A percentile compares a stretch with the other conserved stretches of the same genome.
phyloP scores from a whole-genome alignment of 2,888 invertebrate species.

The Lymantria monacha region DNA sequence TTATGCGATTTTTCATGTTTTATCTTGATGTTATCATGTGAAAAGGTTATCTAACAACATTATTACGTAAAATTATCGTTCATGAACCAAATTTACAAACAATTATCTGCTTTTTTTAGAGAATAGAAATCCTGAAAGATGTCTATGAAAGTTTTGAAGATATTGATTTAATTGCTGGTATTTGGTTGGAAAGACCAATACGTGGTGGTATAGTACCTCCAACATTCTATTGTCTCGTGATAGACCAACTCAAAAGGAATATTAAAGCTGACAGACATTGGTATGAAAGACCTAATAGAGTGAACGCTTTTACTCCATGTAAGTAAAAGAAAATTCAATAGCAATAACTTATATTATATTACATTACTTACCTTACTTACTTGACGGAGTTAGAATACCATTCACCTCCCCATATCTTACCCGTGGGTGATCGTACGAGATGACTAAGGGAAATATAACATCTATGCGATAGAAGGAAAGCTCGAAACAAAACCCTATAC shows the following conservation, averaged over 20 bases:
- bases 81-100: too few species aligned
- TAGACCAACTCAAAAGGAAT: slow-evolving; percentile 91
- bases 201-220: slow-evolving; percentile 93
- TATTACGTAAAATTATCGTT: too few species aligned
- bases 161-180: slow-evolving; percentile 93
- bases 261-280: slow-evolving; percentile 93
- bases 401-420: too few species aligned
- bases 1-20: too few species aligned
- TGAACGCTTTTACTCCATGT: slow-evolving; percentile 10
- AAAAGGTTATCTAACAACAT: too few species aligned
- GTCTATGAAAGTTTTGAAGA: slow-evolving; percentile 85
- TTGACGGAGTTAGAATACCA: too few species aligned
- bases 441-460: too few species aligned
- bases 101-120: slow-evolving; percentile 41
- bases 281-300: slow-evolving; percentile 69
- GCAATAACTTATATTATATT: background rate
- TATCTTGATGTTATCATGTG: too few species aligned
- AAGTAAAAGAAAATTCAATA: background rate
- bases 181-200: slow-evolving; percentile 90
- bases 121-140: slow-evolving; percentile 46
- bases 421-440: too few species aligned
- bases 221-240: slow-evolving; percentile 93
- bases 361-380: background rate
- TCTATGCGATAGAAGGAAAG: too few species aligned
- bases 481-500: too few species aligned